A percentile compares a stretch with the other conserved stretches of the same genome.
These are phyloP conservation scores for Dolichomitus sp. DNA, from an alignment of 2,888 invertebrate genomes.

Conservation along the genomic window DNA sequence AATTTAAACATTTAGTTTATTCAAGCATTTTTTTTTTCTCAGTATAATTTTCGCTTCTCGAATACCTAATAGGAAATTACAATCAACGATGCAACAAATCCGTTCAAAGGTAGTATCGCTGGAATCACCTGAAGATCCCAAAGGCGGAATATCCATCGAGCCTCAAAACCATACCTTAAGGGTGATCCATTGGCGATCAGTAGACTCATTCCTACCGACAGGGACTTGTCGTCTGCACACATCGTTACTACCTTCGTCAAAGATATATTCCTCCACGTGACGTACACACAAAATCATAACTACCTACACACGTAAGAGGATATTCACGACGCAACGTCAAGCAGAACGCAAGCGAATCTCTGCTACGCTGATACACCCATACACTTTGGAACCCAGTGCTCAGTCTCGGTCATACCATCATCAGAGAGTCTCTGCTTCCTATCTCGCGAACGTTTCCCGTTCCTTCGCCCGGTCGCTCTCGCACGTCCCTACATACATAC, in stretches of 20 bases:
- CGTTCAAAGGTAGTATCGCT: not conserved
- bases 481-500: constrained; percentile 47
- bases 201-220: constrained; percentile 11
- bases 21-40: too few species aligned
- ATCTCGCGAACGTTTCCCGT: constrained; percentile 44
- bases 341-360: constrained; percentile 5
- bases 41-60: too few species aligned
- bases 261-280: not conserved
- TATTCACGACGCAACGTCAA: constrained; percentile 34
- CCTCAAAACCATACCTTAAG: not conserved
- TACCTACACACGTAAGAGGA: not conserved
- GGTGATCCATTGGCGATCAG: not conserved
- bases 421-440: constrained; percentile 22
- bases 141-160: not conserved
- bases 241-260: not conserved
- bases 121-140: not conserved
- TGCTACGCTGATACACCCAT: not conserved
- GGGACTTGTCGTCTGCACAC: constrained; percentile 19
- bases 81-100: not conserved
- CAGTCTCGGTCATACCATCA: constrained; percentile 9
- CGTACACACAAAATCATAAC: constrained; percentile 17
- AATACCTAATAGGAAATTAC: not conserved
- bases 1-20: too few species aligned
- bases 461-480: constrained; percentile 48
- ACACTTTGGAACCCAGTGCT: not conserved